phyloP scores from a whole-genome alignment of 2,113 vertebrate genomes.

The Poeciliopsis turrubarensis region DNA sequence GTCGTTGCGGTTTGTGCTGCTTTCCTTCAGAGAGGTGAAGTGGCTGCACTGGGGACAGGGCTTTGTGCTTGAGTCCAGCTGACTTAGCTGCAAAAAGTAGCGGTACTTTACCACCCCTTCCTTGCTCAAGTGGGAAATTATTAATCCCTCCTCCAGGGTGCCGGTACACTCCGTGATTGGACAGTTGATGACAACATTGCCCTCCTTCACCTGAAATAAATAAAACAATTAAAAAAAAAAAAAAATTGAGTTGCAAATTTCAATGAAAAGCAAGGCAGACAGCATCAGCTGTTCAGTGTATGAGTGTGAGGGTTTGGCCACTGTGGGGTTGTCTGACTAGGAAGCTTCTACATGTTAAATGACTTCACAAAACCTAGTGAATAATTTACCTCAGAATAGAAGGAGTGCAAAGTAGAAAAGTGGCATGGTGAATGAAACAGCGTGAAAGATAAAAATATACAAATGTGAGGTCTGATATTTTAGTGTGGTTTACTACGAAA shows the following conservation, averaged over 20 bases:
- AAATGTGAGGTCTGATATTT: not conserved
- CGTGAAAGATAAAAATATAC: slow-evolving; percentile 17
- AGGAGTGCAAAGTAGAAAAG: not conserved
- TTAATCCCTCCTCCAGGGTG: slow-evolving; percentile 88
- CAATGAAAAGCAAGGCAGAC: not conserved
- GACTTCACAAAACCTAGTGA: slow-evolving; percentile 20
- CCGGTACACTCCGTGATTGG: slow-evolving; percentile 94
- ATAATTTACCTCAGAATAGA: slow-evolving; percentile 34
- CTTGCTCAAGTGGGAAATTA: slow-evolving; percentile 86
- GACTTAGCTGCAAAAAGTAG: slow-evolving; percentile 95
- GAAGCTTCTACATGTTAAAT: slow-evolving; percentile 1
- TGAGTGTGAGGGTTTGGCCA: not conserved
- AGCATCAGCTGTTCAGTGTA: not conserved
- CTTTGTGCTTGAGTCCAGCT: slow-evolving; percentile 94
- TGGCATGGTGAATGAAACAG: not conserved
- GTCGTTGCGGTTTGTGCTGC: slow-evolving; percentile 85
- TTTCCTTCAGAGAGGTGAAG: slow-evolving; percentile 92
- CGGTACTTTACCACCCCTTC: slow-evolving; percentile 93
- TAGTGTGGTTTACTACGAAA: not conserved
- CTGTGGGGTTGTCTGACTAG: not conserved
- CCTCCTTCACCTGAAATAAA: slow-evolving; percentile 85
- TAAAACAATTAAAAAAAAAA: not conserved
- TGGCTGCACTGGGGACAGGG: slow-evolving; percentile 96
- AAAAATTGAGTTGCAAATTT: not conserved
- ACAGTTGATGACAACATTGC: slow-evolving; percentile 88